Conservation (phyloP, 1,140 invertebrate genomes). For the Hylaeus volcanicus region DNA sequence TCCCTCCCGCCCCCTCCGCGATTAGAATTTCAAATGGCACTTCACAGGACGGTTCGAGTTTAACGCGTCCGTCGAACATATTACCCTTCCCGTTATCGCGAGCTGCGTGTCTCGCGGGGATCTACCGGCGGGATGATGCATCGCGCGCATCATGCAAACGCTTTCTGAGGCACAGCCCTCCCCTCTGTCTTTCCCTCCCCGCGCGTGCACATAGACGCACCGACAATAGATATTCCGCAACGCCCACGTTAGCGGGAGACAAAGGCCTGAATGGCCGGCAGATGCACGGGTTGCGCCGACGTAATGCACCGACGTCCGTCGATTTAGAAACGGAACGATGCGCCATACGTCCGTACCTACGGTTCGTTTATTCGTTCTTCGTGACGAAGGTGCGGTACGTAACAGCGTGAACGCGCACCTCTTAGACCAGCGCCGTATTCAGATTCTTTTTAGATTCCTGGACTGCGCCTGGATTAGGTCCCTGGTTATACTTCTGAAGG, state of each 20-base stretch:
- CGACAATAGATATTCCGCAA: constrained; percentile 67
- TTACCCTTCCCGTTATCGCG: constrained; percentile 61
- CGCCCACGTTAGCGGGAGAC: constrained; percentile 66
- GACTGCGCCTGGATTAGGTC: no score
- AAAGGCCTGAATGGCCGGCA: constrained; percentile 62
- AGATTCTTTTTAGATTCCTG: no score
- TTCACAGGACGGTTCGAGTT: constrained; percentile 10
- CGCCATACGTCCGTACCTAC: constrained; percentile 37
- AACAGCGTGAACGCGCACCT: constrained; percentile 35
- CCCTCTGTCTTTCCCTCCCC: neutral
- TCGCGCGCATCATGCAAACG: constrained; percentile 35
- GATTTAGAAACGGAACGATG: constrained; percentile 64
- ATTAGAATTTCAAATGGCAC: constrained; percentile 39
- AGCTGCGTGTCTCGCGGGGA: constrained; percentile 16
- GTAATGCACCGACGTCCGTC: constrained; percentile 60
- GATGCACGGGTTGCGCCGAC: constrained; percentile 54
- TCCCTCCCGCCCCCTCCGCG: neutral
- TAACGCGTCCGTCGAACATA: constrained; percentile 47
- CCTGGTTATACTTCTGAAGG: no score
- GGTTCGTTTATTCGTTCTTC: constrained; percentile 64
- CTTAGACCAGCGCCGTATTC: neutral
- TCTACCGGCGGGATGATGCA: constrained; percentile 48
- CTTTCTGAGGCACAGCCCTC: constrained; percentile 10
- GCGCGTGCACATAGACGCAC: constrained; percentile 18
- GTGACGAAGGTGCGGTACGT: constrained; percentile 68